Evolutionary conservation across 2,797 vertebrate genomes (phyloP), one percentile per base, ranked within the genome.

Genomic region (Phoeniculus purpureus): DNA sequence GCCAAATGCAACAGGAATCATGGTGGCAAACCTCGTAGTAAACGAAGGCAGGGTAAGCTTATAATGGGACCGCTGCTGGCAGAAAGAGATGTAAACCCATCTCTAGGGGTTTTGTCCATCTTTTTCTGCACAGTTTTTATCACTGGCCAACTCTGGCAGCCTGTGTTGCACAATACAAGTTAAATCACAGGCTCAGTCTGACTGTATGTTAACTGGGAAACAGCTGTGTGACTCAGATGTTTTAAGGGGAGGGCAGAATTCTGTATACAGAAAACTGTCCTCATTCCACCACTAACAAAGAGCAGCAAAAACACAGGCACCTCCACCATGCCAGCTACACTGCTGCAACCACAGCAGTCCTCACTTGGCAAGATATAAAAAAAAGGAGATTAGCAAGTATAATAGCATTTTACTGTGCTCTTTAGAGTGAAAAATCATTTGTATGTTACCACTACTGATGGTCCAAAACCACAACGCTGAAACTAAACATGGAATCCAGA

Each of bases 321-420:
- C 87, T 92, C 81, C 34, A 43, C 52, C n/a, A 31, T 74, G 59
- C 79, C 85, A 85, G 87, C 81, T 88, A n/a, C 56, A 85, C 22
- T 85, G 86, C 76, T 82, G 77, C 82, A 81, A 43, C 43, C 12
- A 4, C 29, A 88, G 81, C 89, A 89, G 79, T 85, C 74, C 89
- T 89, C 71, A 66, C 76, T 83, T 95, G 90, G 94, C 91, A 94
- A 79, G 81, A 72, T 95, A 94, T 94, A 83, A 95, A 94, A 95
- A 94, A 93, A 92, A 94, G 81, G 77, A 93, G 92, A 94, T 96
- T 95, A 96, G 85, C 91, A 95, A 94, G 90, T 93, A 85, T 91
- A 89, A 89, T 93, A 95, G 76, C 74, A 61, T 92, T 96, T 91
- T 87, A 93, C 90, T 50, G 52, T 58, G 52, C 67, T 94, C 73